Conservation (phyloP, 2,113 vertebrate species). For the Limnothrissa miodon region DNA sequence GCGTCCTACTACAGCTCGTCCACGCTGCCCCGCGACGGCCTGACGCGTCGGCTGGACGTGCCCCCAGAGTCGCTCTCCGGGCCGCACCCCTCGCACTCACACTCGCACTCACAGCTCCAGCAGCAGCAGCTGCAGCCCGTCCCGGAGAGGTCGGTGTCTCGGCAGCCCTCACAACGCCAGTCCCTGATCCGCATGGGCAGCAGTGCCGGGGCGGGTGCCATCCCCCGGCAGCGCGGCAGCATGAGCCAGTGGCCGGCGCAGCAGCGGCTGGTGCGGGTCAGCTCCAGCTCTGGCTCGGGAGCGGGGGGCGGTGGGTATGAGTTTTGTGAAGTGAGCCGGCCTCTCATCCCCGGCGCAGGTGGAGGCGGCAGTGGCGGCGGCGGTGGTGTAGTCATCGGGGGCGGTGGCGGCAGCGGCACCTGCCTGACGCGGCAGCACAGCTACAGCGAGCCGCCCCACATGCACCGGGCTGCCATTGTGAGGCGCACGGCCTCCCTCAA, state of each 20-base stretch:
- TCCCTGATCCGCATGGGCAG: conserved; percentile 68
- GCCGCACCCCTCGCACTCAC: conserved; percentile 34
- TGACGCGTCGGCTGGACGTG: conserved; percentile 61
- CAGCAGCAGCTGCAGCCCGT: conserved; percentile 38
- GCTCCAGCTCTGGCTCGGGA: neutral
- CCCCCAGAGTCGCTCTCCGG: conserved; percentile 52
- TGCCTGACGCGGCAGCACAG: conserved; percentile 75
- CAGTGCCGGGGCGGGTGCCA: conserved; percentile 13
- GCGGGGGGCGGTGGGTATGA: neutral
- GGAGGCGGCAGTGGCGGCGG: neutral
- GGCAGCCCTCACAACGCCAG: conserved; percentile 64
- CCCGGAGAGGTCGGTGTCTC: conserved; percentile 40
- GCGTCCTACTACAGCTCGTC: conserved; percentile 62
- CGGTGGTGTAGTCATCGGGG: neutral
- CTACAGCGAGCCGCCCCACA: conserved; percentile 67
- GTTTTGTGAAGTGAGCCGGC: conserved; percentile 32
- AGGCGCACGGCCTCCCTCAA: conserved; percentile 72
- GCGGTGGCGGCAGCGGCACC: conserved; percentile 21
- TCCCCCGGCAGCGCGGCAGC: conserved; percentile 70
- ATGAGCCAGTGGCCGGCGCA: conserved; percentile 60
- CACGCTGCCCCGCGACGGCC: conserved; percentile 64
- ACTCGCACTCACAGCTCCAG: conserved; percentile 43
- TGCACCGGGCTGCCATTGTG: conserved; percentile 52
- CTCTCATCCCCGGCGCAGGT: conserved; percentile 24
- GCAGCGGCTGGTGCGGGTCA: conserved; percentile 1